These are phyloP conservation scores for Lottia scabra DNA, from an alignment of 2,888 invertebrate species.

Conservation along the genomic window DNA sequence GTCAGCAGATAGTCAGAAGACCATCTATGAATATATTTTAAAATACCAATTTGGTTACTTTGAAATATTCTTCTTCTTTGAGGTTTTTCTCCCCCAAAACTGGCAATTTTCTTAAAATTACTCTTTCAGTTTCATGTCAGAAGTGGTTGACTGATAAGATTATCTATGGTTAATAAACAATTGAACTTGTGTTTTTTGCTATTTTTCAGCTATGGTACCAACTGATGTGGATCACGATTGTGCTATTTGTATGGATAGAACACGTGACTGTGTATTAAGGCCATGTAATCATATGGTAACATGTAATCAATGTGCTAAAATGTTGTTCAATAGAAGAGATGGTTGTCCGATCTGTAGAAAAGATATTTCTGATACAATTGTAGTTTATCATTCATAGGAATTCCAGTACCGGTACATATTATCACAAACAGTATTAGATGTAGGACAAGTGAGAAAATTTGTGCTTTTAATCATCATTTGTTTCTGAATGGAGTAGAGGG, in stretches of 20 bases:
- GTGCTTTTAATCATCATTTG: background rate
- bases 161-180: too few relatives aligned
- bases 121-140: too few relatives aligned
- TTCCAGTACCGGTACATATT: background rate
- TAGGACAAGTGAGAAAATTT: background rate
- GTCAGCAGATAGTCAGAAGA: too few relatives aligned
- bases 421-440: background rate
- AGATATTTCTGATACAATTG: slow-evolving; percentile 68
- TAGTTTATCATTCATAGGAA: slow-evolving; percentile 66
- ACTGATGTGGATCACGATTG: slow-evolving; percentile 67
- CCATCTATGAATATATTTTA: too few relatives aligned
- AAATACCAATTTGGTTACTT: too few relatives aligned
- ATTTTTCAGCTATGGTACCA: slow-evolving; percentile 27
- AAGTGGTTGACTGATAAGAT: too few relatives aligned
- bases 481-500: too few relatives aligned
- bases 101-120: too few relatives aligned
- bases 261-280: slow-evolving; percentile 69
- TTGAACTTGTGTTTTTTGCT: background rate
- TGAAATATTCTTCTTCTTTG: too few relatives aligned
- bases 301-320: slow-evolving; percentile 69
- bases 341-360: slow-evolving; percentile 71
- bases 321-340: slow-evolving; percentile 68
- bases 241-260: slow-evolving; percentile 71
- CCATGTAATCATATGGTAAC: slow-evolving; percentile 72
- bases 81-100: too few relatives aligned